These are phyloP conservation scores for Tortrix viridana DNA, from an alignment of 2,888 invertebrate genomes.

Conservation along the genomic window DNA sequence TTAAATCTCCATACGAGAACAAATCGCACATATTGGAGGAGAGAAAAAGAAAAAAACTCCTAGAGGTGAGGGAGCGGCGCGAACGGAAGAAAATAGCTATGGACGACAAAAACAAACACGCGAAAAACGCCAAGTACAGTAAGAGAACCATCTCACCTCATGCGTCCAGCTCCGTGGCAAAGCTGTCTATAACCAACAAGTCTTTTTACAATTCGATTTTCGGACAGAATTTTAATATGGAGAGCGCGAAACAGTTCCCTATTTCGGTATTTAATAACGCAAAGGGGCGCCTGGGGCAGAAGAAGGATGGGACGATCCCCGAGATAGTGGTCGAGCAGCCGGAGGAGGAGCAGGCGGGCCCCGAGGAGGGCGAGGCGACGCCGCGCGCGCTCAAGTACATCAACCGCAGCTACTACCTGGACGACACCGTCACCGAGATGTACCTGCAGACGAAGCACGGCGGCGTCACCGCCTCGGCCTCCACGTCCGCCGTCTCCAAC, in stretches of 20 bases:
- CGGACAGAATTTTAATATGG: conserved; percentile 54
- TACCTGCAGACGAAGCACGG: conserved; percentile 54
- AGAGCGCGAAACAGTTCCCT: conserved; percentile 42
- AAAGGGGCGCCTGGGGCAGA: conserved; percentile 44
- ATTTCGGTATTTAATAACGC: conserved; percentile 39
- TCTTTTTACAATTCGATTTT: conserved; percentile 78
- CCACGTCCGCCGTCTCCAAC: conserved; percentile 56
- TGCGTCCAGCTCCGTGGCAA: conserved; percentile 70
- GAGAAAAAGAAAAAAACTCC: conserved; percentile 66
- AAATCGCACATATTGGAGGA: conserved; percentile 66
- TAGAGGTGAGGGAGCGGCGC: conserved; percentile 71
- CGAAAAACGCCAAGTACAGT: conserved; percentile 58
- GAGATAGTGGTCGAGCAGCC: conserved; percentile 44
- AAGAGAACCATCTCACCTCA: conserved; percentile 62
- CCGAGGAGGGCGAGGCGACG: conserved; percentile 44
- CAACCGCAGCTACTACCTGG: conserved; percentile 66
- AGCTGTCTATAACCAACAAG: conserved; percentile 76
- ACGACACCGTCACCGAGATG: conserved; percentile 68
- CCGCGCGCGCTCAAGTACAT: conserved; percentile 55
- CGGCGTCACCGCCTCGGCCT: conserved; percentile 45
- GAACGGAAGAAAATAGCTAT: conserved; percentile 68
- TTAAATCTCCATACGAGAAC: conserved; percentile 78
- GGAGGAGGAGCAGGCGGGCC: conserved; percentile 44
- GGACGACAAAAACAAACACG: conserved; percentile 62
- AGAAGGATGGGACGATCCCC: conserved; percentile 44